Conservation (phyloP, 2,888 invertebrate genomes). For the Agapostemon virescens region DNA sequence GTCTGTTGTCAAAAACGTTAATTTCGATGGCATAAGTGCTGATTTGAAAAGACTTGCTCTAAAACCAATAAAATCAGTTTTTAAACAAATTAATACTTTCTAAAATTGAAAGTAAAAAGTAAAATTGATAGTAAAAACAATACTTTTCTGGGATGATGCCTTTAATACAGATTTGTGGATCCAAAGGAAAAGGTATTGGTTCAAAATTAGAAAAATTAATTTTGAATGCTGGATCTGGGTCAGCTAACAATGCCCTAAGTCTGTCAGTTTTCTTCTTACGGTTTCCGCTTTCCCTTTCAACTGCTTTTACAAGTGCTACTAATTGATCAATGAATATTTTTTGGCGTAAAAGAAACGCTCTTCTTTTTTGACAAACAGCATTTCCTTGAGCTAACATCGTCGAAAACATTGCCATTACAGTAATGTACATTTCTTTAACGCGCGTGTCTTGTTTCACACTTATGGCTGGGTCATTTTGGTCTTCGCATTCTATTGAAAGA, state of each 20-base stretch:
- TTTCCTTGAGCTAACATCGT: slow-evolving; percentile 87
- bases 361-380: slow-evolving; percentile 87
- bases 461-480: slow-evolving; percentile 85
- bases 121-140: slow-evolving; percentile 39
- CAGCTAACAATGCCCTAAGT: slow-evolving; percentile 90
- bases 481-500: slow-evolving; percentile 95
- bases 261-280: slow-evolving; percentile 95
- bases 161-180: slow-evolving; percentile 93
- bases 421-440: slow-evolving; percentile 92
- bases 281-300: slow-evolving; percentile 94
- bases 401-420: slow-evolving; percentile 93
- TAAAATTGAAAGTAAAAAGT: background rate
- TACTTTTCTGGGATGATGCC: slow-evolving; percentile 92
- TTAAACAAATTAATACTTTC: slow-evolving; percentile 20
- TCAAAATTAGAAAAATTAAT: slow-evolving; percentile 95
- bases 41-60: slow-evolving; percentile 96
- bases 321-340: slow-evolving; percentile 95
- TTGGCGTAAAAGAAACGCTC: slow-evolving; percentile 90
- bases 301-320: slow-evolving; percentile 92
- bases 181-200: slow-evolving; percentile 95
- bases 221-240: slow-evolving; percentile 89
- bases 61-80: slow-evolving; percentile 28
- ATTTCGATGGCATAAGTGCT: slow-evolving; percentile 95
- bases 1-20: slow-evolving; percentile 92
- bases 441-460: slow-evolving; percentile 87